A percentile compares a stretch with the other conserved stretches of the same genome.
phyloP scores from a whole-genome alignment of 2,888 invertebrate genomes.

The Heliconius hortense region DNA sequence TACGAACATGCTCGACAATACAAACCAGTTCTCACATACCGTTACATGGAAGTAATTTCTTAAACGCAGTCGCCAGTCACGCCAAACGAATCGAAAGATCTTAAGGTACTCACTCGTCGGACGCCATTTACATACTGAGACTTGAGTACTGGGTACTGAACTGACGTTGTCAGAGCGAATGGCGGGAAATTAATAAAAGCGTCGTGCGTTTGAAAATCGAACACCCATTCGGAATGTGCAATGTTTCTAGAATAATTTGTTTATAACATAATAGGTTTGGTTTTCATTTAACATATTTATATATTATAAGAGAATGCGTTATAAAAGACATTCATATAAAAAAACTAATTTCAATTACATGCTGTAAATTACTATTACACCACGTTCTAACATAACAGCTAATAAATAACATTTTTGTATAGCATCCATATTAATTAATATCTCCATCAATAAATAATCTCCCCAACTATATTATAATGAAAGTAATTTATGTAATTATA shows the following conservation, averaged over 20 bases:
- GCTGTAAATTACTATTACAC: too few species aligned
- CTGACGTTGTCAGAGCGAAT: slow-evolving; percentile 41
- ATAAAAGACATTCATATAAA: neutral
- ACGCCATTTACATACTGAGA: slow-evolving; percentile 51
- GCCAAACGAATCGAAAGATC: slow-evolving; percentile 53
- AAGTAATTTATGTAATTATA: slow-evolving; percentile 40
- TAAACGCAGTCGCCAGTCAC: slow-evolving; percentile 65
- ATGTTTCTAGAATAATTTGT: slow-evolving; percentile 31
- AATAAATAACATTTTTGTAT: neutral
- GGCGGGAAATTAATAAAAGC: slow-evolving; percentile 50
- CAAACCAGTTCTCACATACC: slow-evolving; percentile 70
- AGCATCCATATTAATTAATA: neutral
- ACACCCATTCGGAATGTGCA: slow-evolving; percentile 28
- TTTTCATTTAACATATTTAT: neutral
- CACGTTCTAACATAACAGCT: neutral
- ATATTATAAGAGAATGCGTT: too few species aligned
- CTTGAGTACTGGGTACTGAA: neutral
- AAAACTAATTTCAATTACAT: neutral
- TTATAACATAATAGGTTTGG: neutral
- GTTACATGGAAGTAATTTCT: slow-evolving; percentile 74
- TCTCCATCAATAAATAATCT: neutral
- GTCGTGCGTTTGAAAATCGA: slow-evolving; percentile 44
- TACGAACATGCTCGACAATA: slow-evolving; percentile 56
- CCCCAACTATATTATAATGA: slow-evolving; percentile 14
- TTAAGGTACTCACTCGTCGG: slow-evolving; percentile 44